Base-by-base conservation (phyloP, 2,113 vertebrate genomes). In the Gavialis gangeticus region DNA sequence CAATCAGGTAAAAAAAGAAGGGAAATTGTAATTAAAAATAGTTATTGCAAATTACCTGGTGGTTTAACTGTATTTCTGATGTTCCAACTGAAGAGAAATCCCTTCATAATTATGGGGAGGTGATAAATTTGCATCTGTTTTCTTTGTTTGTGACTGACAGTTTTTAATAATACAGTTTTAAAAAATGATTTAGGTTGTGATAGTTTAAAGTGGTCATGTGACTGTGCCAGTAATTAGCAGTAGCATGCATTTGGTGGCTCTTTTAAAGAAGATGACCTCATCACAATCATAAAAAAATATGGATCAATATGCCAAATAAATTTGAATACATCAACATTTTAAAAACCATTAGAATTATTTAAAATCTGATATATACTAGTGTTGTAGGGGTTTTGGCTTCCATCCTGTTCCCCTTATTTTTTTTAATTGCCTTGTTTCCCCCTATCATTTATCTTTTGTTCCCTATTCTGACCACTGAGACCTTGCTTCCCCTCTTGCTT, bases 111-210 rank as follows among this genome's bases (percentile, higher is more conserved):
- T 28, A 73, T 71, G 67, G 85, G 91, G 75, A 81, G 84, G 64
- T 2, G 60, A 82, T 90, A 79, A 62, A 92, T 95, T 95, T 91
- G 55, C 94, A 95, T 92, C 37, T 89, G 67, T 91, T 78, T 91
- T 77, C 86, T 93, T 96, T 93, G 84, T 94, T 82, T 90, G 83
- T 95, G 79, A 79, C 10, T 96, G 94, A 91, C 91, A 82, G 46
- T 46, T 63, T 78, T 64, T 95, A 91, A 94, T 96, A 94, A 90
- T 81, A 82, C 37, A 66, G 69, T 92, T 95, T 95, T 91, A 59
- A 2, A 55, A 93, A 93, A 30, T 89, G 25, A n/a, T 88, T 91
- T 92, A 28, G 4, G 73, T 87, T 90, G 67, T 76, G 15, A 77
- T 71, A 87, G 86, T 90, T 94, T 0, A 0, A 96, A 91, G 87